Conservation (phyloP, 2,888 invertebrate genomes). For the Cyclophora albipunctata region DNA sequence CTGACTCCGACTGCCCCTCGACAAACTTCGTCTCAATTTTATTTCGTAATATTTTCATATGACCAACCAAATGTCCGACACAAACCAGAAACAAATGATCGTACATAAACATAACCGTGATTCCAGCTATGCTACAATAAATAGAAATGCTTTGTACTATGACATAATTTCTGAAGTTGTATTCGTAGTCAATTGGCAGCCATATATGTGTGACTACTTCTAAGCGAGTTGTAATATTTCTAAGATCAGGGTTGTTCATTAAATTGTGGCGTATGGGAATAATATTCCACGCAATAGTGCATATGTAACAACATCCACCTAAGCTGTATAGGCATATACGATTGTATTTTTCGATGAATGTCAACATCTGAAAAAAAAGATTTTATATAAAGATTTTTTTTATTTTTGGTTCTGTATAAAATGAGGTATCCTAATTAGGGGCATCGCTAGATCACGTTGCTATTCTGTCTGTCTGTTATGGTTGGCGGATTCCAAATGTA, state of each 20-base stretch:
- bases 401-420: too few relatives aligned
- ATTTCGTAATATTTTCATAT: constrained; percentile 30
- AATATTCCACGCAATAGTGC: constrained; percentile 22
- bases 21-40: constrained; percentile 19
- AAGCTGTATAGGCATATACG: constrained; percentile 19
- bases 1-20: constrained; percentile 13
- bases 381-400: too few relatives aligned
- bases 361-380: constrained; percentile 22
- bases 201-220: constrained; percentile 30
- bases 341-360: constrained; percentile 21
- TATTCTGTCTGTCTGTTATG: too few relatives aligned
- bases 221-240: constrained; percentile 24
- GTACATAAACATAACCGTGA: constrained; percentile 14
- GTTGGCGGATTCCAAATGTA: too few relatives aligned
- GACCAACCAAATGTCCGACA: constrained; percentile 30
- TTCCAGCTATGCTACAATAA: constrained; percentile 9
- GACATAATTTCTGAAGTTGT: constrained; percentile 24
- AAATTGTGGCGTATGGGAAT: constrained; percentile 25
- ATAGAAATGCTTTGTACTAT: constrained; percentile 21
- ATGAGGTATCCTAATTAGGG: too few relatives aligned
- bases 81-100: constrained; percentile 25
- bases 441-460: too few relatives aligned
- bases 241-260: constrained; percentile 18
- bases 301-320: constrained; percentile 10
- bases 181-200: constrained; percentile 32